Evolutionary conservation across 2,113 vertebrate genomes (phyloP), one percentile per base, ranked within the genome.

Genomic region (Progne subis): DNA sequence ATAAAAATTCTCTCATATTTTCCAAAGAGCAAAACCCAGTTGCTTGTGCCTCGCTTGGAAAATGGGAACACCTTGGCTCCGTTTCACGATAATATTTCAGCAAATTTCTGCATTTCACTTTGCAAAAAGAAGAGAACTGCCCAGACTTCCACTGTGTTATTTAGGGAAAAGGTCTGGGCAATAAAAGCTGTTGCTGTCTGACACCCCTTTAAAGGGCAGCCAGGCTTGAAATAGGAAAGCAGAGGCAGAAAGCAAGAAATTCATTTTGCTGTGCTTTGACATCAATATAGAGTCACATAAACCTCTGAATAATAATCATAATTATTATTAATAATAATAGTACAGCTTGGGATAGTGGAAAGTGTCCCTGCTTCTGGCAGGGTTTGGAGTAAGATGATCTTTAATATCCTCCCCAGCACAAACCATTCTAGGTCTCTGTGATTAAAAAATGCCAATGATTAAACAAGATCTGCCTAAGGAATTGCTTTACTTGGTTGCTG

Each of bases 1-100:
- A 97, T 91, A 96, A 95, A 21, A 21, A 72, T 86, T 94, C 91
- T 85, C 88, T 97, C 96, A 97, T 50, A 94, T 23, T 97, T 98
- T 97, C 96, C 98, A 92, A 82, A 94, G 59, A 92, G 76, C 82
- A 92, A 69, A 96, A 46, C 74, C 82, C 72, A 68, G 85, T 75
- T 81, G 57, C 93, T 84, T 91, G 94, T 67, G 92, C 91, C 89
- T 89, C 12, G 1, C 52, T 89, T 59, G 89, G 96, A 87, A 93
- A 92, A 50, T 11, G 88, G 86, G 94, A 97, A 95, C 81, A 65
- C 9, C 9, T 2, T 95, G 94, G 97, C 94, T 72, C 67, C 28
- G 84, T 53, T 95, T 95, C 94, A 81, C 14, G 57, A 70, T 1
- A n/a, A 88, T 83, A 88, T 86, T 94, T 78, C 93, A 95, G 82